Evolutionary conservation across 2,113 vertebrate genomes (phyloP).

Genomic region (Hippocampus mohnikei): DNA sequence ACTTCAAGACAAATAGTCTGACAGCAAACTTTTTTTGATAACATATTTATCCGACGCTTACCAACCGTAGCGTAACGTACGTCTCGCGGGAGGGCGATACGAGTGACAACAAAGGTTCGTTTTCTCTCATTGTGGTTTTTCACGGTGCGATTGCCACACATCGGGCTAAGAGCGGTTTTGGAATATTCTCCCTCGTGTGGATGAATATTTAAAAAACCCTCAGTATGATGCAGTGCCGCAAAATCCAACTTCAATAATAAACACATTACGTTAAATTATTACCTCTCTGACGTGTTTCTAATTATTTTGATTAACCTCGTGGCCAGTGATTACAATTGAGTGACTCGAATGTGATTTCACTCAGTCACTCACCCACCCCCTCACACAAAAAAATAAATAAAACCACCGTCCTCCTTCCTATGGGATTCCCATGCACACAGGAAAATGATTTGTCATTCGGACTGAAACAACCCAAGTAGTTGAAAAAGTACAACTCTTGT

Average conservation of each 20-base stretch:
- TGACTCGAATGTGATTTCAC: slow-evolving; percentile 1
- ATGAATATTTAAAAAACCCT: neutral
- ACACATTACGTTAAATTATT: neutral
- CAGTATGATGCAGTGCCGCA: neutral
- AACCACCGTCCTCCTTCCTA: neutral
- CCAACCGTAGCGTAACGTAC: too few relatives aligned
- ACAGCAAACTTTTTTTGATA: neutral
- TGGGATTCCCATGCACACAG: neutral
- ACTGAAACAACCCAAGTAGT: neutral
- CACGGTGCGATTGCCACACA: neutral
- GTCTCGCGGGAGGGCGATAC: neutral
- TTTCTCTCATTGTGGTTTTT: neutral
- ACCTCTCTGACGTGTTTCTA: neutral
- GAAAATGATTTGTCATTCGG: neutral
- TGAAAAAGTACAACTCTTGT: neutral
- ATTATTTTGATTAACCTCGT: slow-evolving; percentile 2
- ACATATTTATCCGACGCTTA: neutral
- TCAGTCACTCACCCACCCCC: neutral
- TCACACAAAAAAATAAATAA: neutral
- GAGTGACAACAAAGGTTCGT: neutral
- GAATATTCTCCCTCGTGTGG: neutral
- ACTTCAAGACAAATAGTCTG: slow-evolving; percentile 11
- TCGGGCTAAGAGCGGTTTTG: neutral
- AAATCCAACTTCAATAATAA: neutral
- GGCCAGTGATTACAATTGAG: neutral